Conservation (phyloP, 2,888 invertebrate species). For the Dromius quadrimaculatus region DNA sequence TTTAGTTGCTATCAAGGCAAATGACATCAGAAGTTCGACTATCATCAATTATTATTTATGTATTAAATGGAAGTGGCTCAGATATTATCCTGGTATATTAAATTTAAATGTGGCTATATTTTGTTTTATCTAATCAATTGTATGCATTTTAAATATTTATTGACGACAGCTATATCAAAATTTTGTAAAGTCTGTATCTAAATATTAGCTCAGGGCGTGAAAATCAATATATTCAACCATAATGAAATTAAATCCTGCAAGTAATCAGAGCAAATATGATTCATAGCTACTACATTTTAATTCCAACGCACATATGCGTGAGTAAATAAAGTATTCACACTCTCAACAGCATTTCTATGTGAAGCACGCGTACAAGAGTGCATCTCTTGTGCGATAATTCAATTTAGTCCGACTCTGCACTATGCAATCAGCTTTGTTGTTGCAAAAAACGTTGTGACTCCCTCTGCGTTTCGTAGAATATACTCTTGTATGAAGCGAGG, state of each 20-base stretch:
- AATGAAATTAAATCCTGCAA: conserved; percentile 18
- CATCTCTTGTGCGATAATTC: conserved; percentile 23
- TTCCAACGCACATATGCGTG: not conserved
- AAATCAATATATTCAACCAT: conserved; percentile 20
- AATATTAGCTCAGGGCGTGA: conserved; percentile 1
- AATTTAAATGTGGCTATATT: no score
- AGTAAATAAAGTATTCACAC: not conserved
- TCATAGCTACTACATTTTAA: conserved; percentile 1
- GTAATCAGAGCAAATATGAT: conserved; percentile 31
- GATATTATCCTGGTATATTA: no score
- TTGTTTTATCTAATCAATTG: no score
- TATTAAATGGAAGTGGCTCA: no score
- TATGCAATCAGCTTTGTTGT: conserved; percentile 6
- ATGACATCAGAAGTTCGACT: no score
- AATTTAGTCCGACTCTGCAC: conserved; percentile 33
- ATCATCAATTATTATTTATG: no score
- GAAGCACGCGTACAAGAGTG: conserved; percentile 5
- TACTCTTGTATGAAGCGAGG: conserved; percentile 17
- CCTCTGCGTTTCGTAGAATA: not conserved
- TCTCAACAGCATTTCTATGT: conserved; percentile 6
- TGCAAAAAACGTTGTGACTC: conserved; percentile 29
- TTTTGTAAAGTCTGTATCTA: conserved; percentile 11
- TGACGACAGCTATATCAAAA: no score
- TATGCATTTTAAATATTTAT: no score
- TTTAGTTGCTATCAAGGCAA: no score